These are phyloP conservation scores for Ciconia stormi DNA, from an alignment of 2,113 vertebrate genomes.

Conservation along the genomic window DNA sequence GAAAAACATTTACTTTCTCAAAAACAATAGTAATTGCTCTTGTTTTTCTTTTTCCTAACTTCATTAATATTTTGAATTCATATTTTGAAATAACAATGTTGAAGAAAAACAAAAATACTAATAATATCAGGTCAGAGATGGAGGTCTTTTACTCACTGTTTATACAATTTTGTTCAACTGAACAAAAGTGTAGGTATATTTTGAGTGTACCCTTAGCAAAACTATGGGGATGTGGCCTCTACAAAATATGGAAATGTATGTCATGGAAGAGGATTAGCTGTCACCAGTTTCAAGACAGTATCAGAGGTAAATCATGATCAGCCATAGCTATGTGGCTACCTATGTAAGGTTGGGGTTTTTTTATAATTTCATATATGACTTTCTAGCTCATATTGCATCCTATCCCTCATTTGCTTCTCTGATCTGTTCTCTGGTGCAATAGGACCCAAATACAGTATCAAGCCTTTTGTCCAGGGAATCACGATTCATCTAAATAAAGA, in stretches of 20 bases:
- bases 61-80: background rate
- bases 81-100: background rate
- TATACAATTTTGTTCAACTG: background rate
- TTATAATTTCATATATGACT: background rate
- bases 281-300: background rate
- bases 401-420: background rate
- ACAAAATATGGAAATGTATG: background rate
- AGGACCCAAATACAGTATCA: background rate
- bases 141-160: background rate
- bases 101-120: background rate
- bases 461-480: background rate
- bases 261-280: background rate
- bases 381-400: background rate
- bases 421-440: background rate
- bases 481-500: background rate
- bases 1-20: background rate
- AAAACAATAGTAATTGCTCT: background rate
- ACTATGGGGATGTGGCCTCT: background rate
- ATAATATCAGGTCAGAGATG: background rate
- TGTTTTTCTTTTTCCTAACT: background rate
- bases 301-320: background rate
- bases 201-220: background rate
- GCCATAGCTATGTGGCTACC: background rate
- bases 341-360: background rate
- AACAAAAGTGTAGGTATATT: background rate